Percentiles rank a stretch among this genome's conserved stretches.
phyloP scores from a whole-genome alignment of 2,113 vertebrate species.

The Nothobranchius kuhntae region DNA sequence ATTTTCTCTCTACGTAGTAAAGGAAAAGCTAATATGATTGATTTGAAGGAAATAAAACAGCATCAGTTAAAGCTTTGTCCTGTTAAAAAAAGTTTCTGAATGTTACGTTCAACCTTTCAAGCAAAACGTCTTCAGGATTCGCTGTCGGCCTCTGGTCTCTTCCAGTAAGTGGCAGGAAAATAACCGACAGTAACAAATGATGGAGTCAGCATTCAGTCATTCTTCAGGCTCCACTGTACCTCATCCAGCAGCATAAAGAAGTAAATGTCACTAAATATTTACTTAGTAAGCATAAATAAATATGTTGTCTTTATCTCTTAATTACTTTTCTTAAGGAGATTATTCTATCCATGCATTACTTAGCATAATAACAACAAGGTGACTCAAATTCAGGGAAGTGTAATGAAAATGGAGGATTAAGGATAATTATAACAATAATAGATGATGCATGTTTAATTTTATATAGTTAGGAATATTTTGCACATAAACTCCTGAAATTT shows the following conservation, averaged over 20 bases:
- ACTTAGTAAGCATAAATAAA: constrained; percentile 8
- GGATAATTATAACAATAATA: neutral
- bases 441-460: neutral
- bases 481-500: neutral
- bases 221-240: neutral
- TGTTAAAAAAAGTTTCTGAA: constrained; percentile 17
- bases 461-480: neutral
- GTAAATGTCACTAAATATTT: neutral
- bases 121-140: constrained; percentile 25
- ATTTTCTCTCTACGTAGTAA: constrained; percentile 40
- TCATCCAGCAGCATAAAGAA: neutral
- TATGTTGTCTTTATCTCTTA: constrained; percentile 1
- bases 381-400: neutral
- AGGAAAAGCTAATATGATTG: constrained; percentile 32
- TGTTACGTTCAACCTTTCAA: constrained; percentile 34
- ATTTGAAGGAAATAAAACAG: constrained; percentile 25
- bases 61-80: constrained; percentile 29
- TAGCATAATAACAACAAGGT: neutral
- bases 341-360: too few species aligned
- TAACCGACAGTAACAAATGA: constrained; percentile 23
- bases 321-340: neutral
- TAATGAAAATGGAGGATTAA: neutral
- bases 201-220: constrained; percentile 14
- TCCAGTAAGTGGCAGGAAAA: constrained; percentile 15
- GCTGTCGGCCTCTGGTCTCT: neutral